Evolutionary conservation across 2,113 vertebrate species (phyloP), one percentile per base, ranked within the genome.

Genomic region (Eulemur rufifrons): DNA sequence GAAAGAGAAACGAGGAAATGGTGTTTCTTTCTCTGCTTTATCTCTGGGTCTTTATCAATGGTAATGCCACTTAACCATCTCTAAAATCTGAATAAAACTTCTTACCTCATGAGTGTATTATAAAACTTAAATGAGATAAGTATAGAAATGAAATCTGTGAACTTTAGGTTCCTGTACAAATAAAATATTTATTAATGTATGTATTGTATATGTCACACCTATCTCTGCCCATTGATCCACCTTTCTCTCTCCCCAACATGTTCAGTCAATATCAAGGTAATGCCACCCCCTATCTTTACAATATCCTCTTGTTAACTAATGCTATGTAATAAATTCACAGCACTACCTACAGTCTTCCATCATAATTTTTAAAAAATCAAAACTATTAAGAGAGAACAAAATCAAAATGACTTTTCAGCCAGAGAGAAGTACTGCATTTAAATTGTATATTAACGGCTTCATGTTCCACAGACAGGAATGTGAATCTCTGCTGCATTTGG

Each of bases 371-470:
- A 87, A 64, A 84, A 91, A 95, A 92, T 87, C 45, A 96, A 97
- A 98, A 97, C 47, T 69, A 82, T 96, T 97, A 95, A 98, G 93
- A 96, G 20, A 68, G 68, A 95, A 97, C 66, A 92, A 94, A 97
- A 76, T 84, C 96, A 95, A 92, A 94, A 88, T 83, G 95, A 97
- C 94, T 97, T 97, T 73, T 92, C 78, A 98, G 89, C 68, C 95
- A 97, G 93, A 96, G 71, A 97, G 97, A 98, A 97, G 91, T 86
- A 97, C 88, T 76, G 86, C 96, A 98, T 98, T 97, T 98, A 98
- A 98, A 98, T 98, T 98, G 96, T 98, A 83, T 96, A 97, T 98
- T 98, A 98, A 86, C 95, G 92, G 81, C 83, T 96, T 95, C 92
- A 52, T 77, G 88, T 97, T 97, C 87, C 97, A 97, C 86, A 95